Conservation (phyloP, 2,797 vertebrate genomes). For the Channa striata region DNA sequence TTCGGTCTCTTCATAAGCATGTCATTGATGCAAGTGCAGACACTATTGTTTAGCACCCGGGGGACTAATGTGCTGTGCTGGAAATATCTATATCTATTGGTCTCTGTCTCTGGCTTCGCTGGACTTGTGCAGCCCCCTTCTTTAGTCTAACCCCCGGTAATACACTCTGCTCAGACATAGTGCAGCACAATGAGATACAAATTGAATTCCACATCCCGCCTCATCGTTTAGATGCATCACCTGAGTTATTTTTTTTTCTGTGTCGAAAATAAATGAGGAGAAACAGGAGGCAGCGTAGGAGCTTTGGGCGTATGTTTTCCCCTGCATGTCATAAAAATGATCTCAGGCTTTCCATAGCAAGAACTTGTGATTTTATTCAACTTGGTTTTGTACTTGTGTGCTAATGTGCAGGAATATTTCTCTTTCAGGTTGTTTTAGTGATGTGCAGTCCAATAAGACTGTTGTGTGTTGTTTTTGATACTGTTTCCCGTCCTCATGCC, state of each 20-base stretch:
- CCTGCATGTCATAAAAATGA: slow-evolving; percentile 30
- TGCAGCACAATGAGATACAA: slow-evolving; percentile 76
- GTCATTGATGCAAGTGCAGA: slow-evolving; percentile 49
- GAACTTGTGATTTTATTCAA: slow-evolving; percentile 21
- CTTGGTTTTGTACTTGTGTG: slow-evolving; percentile 28
- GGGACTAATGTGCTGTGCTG: slow-evolving; percentile 49
- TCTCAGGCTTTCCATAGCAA: slow-evolving; percentile 29
- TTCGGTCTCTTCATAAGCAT: slow-evolving; percentile 57
- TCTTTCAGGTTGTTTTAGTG: slow-evolving; percentile 28
- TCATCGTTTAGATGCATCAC: slow-evolving; percentile 79
- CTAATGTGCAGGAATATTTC: slow-evolving; percentile 19
- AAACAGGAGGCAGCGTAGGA: slow-evolving; percentile 35
- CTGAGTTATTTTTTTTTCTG: slow-evolving; percentile 51
- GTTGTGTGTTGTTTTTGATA: slow-evolving; percentile 18
- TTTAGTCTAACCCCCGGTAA: slow-evolving; percentile 45
- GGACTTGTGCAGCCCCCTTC: slow-evolving; percentile 27
- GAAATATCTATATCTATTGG: neutral
- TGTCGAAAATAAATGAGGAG: slow-evolving; percentile 40
- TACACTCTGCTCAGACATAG: slow-evolving; percentile 62
- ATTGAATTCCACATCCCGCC: slow-evolving; percentile 78
- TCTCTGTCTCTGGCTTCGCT: slow-evolving; percentile 33
- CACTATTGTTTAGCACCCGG: slow-evolving; percentile 54
- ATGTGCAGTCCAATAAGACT: slow-evolving; percentile 26
- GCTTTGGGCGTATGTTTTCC: slow-evolving; percentile 34
- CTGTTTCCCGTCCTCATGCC: slow-evolving; percentile 27